Conservation (phyloP, 1,140 invertebrate species). For the Aphidius ervi region DNA sequence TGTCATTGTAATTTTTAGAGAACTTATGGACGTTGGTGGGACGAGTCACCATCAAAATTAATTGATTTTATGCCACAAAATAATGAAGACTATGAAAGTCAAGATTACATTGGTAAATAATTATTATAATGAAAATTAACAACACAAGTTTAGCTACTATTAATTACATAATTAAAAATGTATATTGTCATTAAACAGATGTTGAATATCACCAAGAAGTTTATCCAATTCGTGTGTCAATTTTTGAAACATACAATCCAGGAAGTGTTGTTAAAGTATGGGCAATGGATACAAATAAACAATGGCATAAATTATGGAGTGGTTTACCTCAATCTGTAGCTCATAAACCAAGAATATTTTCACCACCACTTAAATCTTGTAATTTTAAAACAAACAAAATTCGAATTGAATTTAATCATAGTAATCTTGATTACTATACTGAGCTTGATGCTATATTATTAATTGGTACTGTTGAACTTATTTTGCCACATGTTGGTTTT, state of each 20-base stretch:
- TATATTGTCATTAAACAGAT: slow-evolving; percentile 53
- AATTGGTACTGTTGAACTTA: slow-evolving; percentile 55
- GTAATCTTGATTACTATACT: slow-evolving; percentile 77
- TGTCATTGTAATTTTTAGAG: slow-evolving; percentile 55
- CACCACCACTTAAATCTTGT: slow-evolving; percentile 59
- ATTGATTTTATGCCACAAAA: slow-evolving; percentile 72
- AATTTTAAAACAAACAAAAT: slow-evolving; percentile 48
- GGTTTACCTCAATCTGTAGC: slow-evolving; percentile 61
- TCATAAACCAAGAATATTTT: slow-evolving; percentile 69
- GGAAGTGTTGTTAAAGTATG: slow-evolving; percentile 81
- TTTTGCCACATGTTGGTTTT: slow-evolving; percentile 39
- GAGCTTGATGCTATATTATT: slow-evolving; percentile 81
- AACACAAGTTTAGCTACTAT: background rate
- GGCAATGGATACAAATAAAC: slow-evolving; percentile 57
- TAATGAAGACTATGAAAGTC: slow-evolving; percentile 62
- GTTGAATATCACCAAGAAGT: slow-evolving; percentile 71
- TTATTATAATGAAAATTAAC: slow-evolving; percentile 2
- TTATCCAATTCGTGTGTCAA: slow-evolving; percentile 69
- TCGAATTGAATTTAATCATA: slow-evolving; percentile 79
- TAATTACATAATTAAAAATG: slow-evolving; percentile 1
- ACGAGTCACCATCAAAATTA: slow-evolving; percentile 66
- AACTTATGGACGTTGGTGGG: slow-evolving; percentile 88
- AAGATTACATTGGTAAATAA: slow-evolving; percentile 79
- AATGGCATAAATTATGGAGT: slow-evolving; percentile 77
- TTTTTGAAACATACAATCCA: slow-evolving; percentile 89